Evolutionary conservation across 2,797 vertebrate genomes (phyloP).

Genomic region (Zenarchopterus dispar): DNA sequence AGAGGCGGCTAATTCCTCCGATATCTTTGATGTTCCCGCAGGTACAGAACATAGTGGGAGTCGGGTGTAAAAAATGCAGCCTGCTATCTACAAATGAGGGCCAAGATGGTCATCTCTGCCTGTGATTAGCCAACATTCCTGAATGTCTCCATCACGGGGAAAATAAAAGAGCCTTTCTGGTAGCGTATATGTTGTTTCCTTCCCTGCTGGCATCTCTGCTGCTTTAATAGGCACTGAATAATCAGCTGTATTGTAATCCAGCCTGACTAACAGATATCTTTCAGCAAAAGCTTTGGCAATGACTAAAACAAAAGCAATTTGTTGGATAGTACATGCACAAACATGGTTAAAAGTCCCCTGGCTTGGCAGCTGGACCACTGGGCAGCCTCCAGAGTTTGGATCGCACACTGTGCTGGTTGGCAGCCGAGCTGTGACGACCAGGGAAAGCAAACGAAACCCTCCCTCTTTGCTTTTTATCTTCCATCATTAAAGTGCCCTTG

Average conservation of each 20-base stretch:
- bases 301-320: constrained; percentile 49
- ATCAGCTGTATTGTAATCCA: constrained; percentile 60
- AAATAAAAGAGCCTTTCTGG: constrained; percentile 63
- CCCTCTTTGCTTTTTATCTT: constrained; percentile 18
- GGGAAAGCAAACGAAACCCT: constrained; percentile 29
- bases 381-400: constrained; percentile 56
- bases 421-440: constrained; percentile 14
- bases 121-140: constrained; percentile 69
- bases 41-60: constrained; percentile 32
- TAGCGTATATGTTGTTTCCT: constrained; percentile 36
- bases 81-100: constrained; percentile 49
- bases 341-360: constrained; percentile 40
- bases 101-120: constrained; percentile 40
- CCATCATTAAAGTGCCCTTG: constrained; percentile 33
- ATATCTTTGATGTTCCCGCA: constrained; percentile 52
- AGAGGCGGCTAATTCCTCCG: constrained; percentile 45
- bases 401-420: constrained; percentile 32
- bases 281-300: constrained; percentile 52
- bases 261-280: constrained; percentile 61
- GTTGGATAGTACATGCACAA: constrained; percentile 44
- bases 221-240: constrained; percentile 60
- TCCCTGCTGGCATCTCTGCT: constrained; percentile 46
- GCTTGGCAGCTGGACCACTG: constrained; percentile 41
- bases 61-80: constrained; percentile 25
- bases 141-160: constrained; percentile 39